phyloP scores from a whole-genome alignment of 2,888 invertebrate species.

The Acrobasis suavella region DNA sequence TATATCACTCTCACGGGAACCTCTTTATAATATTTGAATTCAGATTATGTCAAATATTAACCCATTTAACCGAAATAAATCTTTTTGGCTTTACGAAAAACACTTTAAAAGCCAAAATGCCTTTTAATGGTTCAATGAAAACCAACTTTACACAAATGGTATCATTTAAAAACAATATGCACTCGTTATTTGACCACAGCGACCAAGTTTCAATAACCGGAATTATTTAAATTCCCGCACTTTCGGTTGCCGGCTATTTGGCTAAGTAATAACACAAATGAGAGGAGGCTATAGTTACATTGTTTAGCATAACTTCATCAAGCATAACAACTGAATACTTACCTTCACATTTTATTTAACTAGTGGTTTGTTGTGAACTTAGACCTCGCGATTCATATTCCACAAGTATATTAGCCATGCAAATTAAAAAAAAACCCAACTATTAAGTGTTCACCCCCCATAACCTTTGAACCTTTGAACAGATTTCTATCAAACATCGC shows the following conservation, averaged over 20 bases:
- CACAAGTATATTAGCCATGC: too few relatives aligned
- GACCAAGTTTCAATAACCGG: constrained; percentile 17
- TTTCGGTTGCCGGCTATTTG: constrained; percentile 29
- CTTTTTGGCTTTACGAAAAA: not conserved
- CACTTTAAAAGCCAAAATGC: not conserved
- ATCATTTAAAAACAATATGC: constrained; percentile 9
- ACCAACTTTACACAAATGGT: not conserved
- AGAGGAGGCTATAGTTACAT: not conserved
- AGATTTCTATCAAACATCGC: too few relatives aligned
- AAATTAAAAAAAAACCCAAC: too few relatives aligned
- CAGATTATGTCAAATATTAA: too few relatives aligned
- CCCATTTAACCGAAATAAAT: too few relatives aligned
- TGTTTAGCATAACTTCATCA: not conserved
- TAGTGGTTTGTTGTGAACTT: too few relatives aligned
- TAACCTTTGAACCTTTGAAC: too few relatives aligned
- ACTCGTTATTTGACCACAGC: constrained; percentile 13
- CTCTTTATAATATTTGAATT: too few relatives aligned
- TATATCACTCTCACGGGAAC: too few relatives aligned
- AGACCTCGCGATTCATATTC: too few relatives aligned
- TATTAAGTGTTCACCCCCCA: too few relatives aligned
- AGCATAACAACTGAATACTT: not conserved
- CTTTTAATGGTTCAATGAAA: not conserved
- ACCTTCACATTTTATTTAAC: not conserved
- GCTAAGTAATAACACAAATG: constrained; percentile 30
- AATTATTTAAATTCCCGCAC: constrained; percentile 23